Evolutionary conservation across 2,888 invertebrate species (phyloP).

Genomic region (Terebella lapidaria): DNA sequence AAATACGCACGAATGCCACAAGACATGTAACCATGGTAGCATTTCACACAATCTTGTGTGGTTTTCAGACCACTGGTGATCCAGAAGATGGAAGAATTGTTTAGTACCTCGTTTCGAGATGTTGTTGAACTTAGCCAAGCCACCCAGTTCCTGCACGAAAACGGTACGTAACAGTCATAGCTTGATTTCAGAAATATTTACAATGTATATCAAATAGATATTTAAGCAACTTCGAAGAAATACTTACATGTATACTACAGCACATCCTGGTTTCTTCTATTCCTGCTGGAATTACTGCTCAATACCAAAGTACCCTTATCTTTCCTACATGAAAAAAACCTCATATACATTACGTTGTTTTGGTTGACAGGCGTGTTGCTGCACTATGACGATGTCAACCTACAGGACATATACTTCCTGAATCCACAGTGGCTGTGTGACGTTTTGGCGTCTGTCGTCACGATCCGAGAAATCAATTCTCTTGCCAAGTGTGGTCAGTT

Average conservation of each 20-base stretch:
- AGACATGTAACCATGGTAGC: too few species aligned
- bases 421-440: constrained; percentile 99
- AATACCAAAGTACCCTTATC: too few species aligned
- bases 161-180: constrained; percentile 62
- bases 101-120: constrained; percentile 75
- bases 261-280: too few species aligned
- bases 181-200: too few species aligned
- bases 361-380: constrained; percentile 71
- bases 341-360: neutral
- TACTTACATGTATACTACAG: too few species aligned
- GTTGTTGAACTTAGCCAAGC: constrained; percentile 88
- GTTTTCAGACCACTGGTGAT: constrained; percentile 56
- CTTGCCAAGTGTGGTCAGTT: constrained; percentile 75
- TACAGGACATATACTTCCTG: constrained; percentile 81
- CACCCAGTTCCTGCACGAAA: constrained; percentile 94
- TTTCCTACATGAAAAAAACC: too few species aligned
- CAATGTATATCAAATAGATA: neutral
- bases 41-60: too few species aligned
- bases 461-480: constrained; percentile 93
- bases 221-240: too few species aligned
- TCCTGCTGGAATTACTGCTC: too few species aligned
- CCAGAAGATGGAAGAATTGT: constrained; percentile 63
- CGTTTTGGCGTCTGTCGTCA: constrained; percentile 92
- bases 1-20: too few species aligned
- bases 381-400: constrained; percentile 48